Base-by-base conservation (phyloP, 1,140 invertebrate species). In the Pectinophora gossypiella region DNA sequence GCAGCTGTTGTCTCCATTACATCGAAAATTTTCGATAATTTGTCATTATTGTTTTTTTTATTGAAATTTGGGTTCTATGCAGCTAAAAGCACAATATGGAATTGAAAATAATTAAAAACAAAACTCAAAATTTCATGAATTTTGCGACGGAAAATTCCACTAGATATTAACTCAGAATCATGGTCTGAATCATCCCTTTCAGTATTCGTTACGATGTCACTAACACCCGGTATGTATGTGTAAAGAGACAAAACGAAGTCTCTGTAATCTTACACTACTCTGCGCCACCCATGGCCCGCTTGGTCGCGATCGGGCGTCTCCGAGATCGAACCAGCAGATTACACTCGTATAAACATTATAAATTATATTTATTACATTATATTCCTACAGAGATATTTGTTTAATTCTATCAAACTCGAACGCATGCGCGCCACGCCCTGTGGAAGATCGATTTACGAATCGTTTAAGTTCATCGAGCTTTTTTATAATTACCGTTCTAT, bases 311-410 rank as follows among this genome's bases (percentile, higher is more conserved):
- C 79, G 65, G 69, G 76, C 76, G 76, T 77, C 70, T 64, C 68
- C 61, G 64, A 59, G 77, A 79, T 81, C 70, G 65, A 58, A 63
- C 55, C 64, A 48, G 50, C 51, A 74, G 80, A 84, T 84, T 72
- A 77, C 65, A 70, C 60, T 54, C 59, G 73, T 63, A 81, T 74
- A 75, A 78, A 81, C 80, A 76, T 81, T 81, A 77, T 84, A 79
- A 84, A 84, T 84, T 81, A 84, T 81, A 79, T 83, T 83, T 83
- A 83, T 84, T 79, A 79, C 76, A 69, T 72, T 78, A 79, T 79
- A 79, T 84, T 81, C 75, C 72, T 52, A 61, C 61, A 60, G 56
- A 59, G 61, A 68, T 80, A 79, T 80, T 80, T 78, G 79, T 83
- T 80, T 69, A 77, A 66, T 66, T 70, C 76, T 75, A 75, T 73